These are phyloP conservation scores for Eclectus roratus DNA, from an alignment of 2,113 vertebrate species.

Conservation along the genomic window DNA sequence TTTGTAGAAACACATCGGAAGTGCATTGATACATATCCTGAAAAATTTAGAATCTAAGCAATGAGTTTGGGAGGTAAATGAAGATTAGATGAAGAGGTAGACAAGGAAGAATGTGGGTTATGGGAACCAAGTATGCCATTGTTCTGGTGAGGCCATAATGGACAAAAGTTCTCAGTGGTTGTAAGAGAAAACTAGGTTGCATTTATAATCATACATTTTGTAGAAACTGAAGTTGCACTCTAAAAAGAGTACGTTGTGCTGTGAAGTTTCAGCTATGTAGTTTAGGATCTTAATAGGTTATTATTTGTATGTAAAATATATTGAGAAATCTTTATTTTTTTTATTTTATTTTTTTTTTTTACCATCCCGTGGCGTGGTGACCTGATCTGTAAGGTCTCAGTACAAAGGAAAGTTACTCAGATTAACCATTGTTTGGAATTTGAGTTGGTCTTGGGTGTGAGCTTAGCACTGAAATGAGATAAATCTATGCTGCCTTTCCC, in stretches of 20 bases:
- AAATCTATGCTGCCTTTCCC: neutral
- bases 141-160: neutral
- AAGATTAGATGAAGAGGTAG: neutral
- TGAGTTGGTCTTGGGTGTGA: neutral
- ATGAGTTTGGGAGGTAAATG: neutral
- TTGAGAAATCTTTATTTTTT: neutral
- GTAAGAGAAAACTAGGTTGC: neutral
- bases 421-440: neutral
- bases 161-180: neutral
- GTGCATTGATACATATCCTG: neutral
- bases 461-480: neutral
- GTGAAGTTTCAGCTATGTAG: neutral
- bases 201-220: neutral
- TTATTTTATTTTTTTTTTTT: neutral
- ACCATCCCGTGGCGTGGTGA: neutral
- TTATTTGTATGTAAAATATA: neutral
- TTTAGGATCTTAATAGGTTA: neutral
- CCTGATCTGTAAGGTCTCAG: neutral
- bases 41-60: neutral
- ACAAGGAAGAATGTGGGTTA: neutral
- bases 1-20: neutral
- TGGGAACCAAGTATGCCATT: neutral
- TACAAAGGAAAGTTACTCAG: neutral
- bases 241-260: neutral
- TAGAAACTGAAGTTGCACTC: neutral